Conservation (phyloP, 2,797 vertebrate genomes). For the Sciurus vulgaris region DNA sequence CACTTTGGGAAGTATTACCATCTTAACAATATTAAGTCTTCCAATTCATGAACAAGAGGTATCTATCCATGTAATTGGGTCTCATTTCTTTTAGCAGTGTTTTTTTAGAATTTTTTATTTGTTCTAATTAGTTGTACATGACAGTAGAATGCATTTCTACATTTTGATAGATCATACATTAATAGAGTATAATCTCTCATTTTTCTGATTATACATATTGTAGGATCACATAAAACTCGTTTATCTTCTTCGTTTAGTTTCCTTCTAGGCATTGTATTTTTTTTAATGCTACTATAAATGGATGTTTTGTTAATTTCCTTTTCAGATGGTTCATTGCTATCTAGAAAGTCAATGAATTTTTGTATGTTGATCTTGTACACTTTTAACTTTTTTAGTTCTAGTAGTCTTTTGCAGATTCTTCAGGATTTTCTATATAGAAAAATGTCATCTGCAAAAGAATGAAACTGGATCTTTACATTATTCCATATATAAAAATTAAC, state of each 20-base stretch:
- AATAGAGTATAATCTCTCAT: no score
- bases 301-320: slow-evolving; percentile 43
- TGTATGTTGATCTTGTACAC: not conserved
- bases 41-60: not conserved
- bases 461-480: not conserved
- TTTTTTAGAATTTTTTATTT: not conserved
- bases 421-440: slow-evolving; percentile 12
- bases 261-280: not conserved
- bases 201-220: no score
- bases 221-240: not conserved
- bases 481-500: not conserved
- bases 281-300: not conserved
- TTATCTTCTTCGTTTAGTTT: slow-evolving; percentile 19
- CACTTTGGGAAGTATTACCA: not conserved
- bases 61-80: not conserved
- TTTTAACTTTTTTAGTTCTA: not conserved
- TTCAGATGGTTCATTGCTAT: not conserved
- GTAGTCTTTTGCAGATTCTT: slow-evolving; percentile 23
- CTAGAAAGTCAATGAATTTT: slow-evolving; percentile 35
- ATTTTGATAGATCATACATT: no score
- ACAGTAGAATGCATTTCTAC: no score
- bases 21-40: slow-evolving; percentile 17
- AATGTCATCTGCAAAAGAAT: not conserved
- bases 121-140: no score
- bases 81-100: slow-evolving; percentile 7